Conservation (phyloP, 2,797 vertebrate genomes). For the Miopithecus talapoin region DNA sequence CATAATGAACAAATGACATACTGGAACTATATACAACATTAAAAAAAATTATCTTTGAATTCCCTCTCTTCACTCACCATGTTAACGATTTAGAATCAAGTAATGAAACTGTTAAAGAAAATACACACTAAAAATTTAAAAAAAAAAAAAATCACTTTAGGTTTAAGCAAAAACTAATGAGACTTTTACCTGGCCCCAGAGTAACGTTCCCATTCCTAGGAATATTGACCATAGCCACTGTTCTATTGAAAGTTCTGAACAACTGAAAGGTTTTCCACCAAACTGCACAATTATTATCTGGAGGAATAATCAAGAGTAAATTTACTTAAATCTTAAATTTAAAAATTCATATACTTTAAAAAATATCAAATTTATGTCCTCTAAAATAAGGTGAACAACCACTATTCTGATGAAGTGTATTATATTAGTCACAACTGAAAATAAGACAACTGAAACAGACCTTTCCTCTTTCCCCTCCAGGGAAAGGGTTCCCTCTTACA, state of each 20-base stretch:
- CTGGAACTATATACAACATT: neutral
- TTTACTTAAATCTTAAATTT: slow-evolving; percentile 85
- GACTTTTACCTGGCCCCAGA: slow-evolving; percentile 97
- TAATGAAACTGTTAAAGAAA: slow-evolving; percentile 45
- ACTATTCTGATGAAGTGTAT: neutral
- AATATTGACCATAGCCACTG: slow-evolving; percentile 91
- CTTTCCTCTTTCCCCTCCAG: neutral
- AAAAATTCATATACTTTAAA: slow-evolving; percentile 85
- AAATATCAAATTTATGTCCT: neutral
- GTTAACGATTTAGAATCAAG: slow-evolving; percentile 35
- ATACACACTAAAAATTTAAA: neutral
- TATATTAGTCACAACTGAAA: slow-evolving; percentile 1
- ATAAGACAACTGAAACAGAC: neutral
- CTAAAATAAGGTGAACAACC: neutral
- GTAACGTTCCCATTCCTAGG: slow-evolving; percentile 92
- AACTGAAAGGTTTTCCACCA: slow-evolving; percentile 90
- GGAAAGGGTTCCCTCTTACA: neutral
- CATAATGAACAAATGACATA: neutral
- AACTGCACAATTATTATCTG: slow-evolving; percentile 90
- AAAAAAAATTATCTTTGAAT: neutral
- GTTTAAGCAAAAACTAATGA: slow-evolving; percentile 68
- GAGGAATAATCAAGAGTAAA: slow-evolving; percentile 70
- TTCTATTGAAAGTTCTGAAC: slow-evolving; percentile 87
- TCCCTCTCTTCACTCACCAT: neutral
- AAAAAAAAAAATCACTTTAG: slow-evolving; percentile 52